Conservation (phyloP, 2,797 vertebrate genomes). For the Enteromius paludinosus region DNA sequence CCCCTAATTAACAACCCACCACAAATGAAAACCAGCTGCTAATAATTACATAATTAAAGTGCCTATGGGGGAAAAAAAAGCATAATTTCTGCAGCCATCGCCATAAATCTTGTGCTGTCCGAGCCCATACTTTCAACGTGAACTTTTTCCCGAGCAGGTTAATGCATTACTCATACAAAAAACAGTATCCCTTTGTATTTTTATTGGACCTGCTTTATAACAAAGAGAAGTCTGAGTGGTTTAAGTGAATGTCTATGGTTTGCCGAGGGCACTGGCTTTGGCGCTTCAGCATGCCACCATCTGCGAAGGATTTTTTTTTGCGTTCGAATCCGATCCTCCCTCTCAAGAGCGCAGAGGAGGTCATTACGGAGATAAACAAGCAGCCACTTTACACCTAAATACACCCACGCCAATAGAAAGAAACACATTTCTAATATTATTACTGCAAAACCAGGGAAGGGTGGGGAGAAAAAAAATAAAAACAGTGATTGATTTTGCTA, state of each 20-base stretch:
- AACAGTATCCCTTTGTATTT: constrained; percentile 94
- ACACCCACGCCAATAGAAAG: constrained; percentile 23
- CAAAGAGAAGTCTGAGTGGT: constrained; percentile 76
- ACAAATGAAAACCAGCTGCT: constrained; percentile 94
- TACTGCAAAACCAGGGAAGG: not conserved
- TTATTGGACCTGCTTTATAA: constrained; percentile 90
- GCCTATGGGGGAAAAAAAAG: constrained; percentile 90
- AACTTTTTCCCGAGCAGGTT: constrained; percentile 84
- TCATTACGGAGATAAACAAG: constrained; percentile 53
- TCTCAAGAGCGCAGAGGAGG: constrained; percentile 33
- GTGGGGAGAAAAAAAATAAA: not conserved
- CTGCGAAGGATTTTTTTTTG: constrained; percentile 64
- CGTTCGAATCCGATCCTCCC: constrained; percentile 45
- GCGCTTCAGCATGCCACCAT: constrained; percentile 73
- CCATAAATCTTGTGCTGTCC: constrained; percentile 99
- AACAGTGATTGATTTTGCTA: constrained; percentile 15
- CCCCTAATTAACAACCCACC: constrained; percentile 89
- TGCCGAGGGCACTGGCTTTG: constrained; percentile 62
- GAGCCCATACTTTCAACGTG: constrained; percentile 83
- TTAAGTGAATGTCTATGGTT: constrained; percentile 58
- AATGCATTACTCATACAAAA: constrained; percentile 93
- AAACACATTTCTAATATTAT: constrained; percentile 6
- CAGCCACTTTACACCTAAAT: constrained; percentile 58
- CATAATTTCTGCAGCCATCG: constrained; percentile 95
- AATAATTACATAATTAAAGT: constrained; percentile 99